Evolutionary conservation across 2,888 invertebrate genomes (phyloP), one percentile per base, ranked within the genome.

Genomic region (Eugnorisma glareosa): DNA sequence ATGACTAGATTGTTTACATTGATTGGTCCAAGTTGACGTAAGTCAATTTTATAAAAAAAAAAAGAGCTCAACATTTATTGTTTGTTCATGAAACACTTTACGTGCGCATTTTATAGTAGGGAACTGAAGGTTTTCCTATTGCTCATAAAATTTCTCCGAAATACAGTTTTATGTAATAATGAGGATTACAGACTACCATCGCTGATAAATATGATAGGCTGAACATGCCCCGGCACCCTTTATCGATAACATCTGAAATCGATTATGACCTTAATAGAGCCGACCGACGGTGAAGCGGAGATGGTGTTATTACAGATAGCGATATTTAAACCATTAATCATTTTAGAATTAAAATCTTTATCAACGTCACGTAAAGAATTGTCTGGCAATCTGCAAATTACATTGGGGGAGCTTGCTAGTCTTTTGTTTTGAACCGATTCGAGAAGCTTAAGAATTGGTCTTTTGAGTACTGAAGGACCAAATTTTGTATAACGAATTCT

Each of bases 181-280:
- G 54, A n/a, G n/a, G 78, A 78, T 78, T 61, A 78, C 40, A 43
- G 21, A 63, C 66, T 51, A 73, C 28, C 67, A 69, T 72, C 54
- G 67, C 72, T 59, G 66, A 83, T 85, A 54, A 67, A 70, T 45
- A 54, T 57, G 72, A 85, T 70, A 85, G 35, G 8, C 40, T 51
- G 59, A 61, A 76, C 72, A 73, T 67, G 57, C 35, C 68, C 67
- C 85, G 73, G 69, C 45, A 76, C 70, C 70, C 64, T 69, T 67
- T 77, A 63, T 73, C 73, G 85, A 83, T 85, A 83, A 67, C n/a
- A 83, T 83, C 85, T 71, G 69, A 61, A 82, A 83, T 73, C 85
- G 82, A 85, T 83, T 83, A 83, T 59, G 67, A 54, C 59, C 73
- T 57, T 77, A 85, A 77, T 82, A 77, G 59, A 82, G 35, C 75